Evolutionary conservation across 2,888 invertebrate species (phyloP).

Genomic region (Drosophila ezoana): DNA sequence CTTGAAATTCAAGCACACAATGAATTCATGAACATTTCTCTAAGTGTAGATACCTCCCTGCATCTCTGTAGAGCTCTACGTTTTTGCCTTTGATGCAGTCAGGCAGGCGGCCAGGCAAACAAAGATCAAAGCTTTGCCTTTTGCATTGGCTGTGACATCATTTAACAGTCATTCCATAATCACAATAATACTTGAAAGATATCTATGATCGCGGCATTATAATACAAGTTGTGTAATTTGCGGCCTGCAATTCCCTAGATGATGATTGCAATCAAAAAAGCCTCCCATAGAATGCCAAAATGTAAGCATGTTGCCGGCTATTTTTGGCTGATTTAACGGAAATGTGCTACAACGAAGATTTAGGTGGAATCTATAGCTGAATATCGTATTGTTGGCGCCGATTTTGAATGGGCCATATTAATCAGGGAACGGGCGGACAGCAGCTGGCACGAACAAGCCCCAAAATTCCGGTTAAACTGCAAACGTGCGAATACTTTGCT

Average conservation of each 20-base stretch:
- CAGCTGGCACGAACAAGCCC: conserved; percentile 33
- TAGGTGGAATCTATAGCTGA: conserved; percentile 41
- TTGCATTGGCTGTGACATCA: conserved; percentile 37
- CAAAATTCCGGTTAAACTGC: conserved; percentile 34
- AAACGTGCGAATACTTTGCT: conserved; percentile 49
- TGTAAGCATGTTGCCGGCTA: conserved; percentile 20
- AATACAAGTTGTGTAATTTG: conserved; percentile 1
- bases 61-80: background rate
- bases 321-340: conserved; percentile 54
- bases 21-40: background rate
- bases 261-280: conserved; percentile 2
- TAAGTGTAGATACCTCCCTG: background rate
- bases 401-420: conserved; percentile 15
- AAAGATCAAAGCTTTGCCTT: conserved; percentile 20
- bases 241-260: background rate
- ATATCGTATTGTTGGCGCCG: conserved; percentile 20
- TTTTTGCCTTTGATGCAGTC: background rate
- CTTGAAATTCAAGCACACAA: no score
- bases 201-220: conserved; percentile 2
- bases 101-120: background rate
- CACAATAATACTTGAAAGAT: background rate
- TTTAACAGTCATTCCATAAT: conserved; percentile 5
- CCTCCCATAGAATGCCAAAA: conserved; percentile 39
- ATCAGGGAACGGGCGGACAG: conserved; percentile 10
- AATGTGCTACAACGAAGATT: conserved; percentile 26